Conservation (phyloP, 2,888 invertebrate species). For the Baronia brevicornis region DNA sequence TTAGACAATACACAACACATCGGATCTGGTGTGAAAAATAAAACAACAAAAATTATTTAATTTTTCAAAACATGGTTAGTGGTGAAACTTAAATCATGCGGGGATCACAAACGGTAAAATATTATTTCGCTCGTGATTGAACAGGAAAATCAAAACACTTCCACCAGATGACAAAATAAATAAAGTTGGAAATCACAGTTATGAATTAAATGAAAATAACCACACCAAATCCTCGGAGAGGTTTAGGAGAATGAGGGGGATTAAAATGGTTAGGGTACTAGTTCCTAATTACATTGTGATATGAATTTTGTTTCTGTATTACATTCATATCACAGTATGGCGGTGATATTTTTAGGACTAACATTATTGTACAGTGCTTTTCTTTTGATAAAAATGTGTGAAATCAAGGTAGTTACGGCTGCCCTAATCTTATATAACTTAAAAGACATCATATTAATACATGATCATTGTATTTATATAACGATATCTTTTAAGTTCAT, state of each 20-base stretch:
- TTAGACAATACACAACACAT: conserved; percentile 92
- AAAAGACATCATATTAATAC: conserved; percentile 48
- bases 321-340: conserved; percentile 52
- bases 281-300: conserved; percentile 55
- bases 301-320: conserved; percentile 53
- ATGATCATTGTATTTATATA: conserved; percentile 19
- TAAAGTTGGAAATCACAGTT: conserved; percentile 50
- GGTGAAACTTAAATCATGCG: conserved; percentile 64
- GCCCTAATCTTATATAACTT: conserved; percentile 50
- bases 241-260: conserved; percentile 70
- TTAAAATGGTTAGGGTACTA: conserved; percentile 63
- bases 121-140: conserved; percentile 59
- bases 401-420: conserved; percentile 53
- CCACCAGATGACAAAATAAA: conserved; percentile 72
- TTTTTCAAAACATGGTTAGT: conserved; percentile 40
- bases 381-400: conserved; percentile 60
- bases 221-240: conserved; percentile 76
- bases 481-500: conserved; percentile 59
- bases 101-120: conserved; percentile 60
- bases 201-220: conserved; percentile 63
- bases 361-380: conserved; percentile 67
- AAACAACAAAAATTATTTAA: conserved; percentile 36
- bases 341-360: conserved; percentile 64
- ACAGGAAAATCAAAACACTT: conserved; percentile 76
- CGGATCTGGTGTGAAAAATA: conserved; percentile 75